Percentiles rank a stretch among this genome's conserved stretches.
These are phyloP conservation scores for Chelonoidis abingdonii DNA, from an alignment of 2,113 vertebrate genomes.

Conservation along the genomic window DNA sequence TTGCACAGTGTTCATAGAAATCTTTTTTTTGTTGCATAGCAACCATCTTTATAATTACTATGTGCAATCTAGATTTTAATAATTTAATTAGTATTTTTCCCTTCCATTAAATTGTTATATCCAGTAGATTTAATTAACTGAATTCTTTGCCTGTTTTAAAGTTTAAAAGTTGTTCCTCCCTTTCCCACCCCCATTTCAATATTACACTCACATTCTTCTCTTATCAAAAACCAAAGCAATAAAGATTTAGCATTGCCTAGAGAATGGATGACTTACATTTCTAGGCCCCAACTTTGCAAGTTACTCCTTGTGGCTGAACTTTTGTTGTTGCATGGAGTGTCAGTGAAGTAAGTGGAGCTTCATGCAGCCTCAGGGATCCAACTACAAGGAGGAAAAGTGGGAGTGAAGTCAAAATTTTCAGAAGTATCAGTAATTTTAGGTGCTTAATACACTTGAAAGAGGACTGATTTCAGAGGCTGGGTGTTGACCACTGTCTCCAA, in stretches of 20 bases:
- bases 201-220: slow-evolving; percentile 23
- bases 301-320: neutral
- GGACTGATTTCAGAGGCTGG: accelerated
- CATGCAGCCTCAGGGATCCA: neutral
- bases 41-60: slow-evolving; percentile 78
- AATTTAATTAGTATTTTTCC: slow-evolving; percentile 81
- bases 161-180: slow-evolving; percentile 15
- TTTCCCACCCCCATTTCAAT: neutral
- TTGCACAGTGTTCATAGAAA: slow-evolving; percentile 60
- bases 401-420: neutral
- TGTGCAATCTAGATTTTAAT: slow-evolving; percentile 75
- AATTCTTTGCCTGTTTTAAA: slow-evolving; percentile 53
- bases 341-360: neutral
- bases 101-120: slow-evolving; percentile 76
- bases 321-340: accelerated
- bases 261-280: neutral
- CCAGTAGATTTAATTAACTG: slow-evolving; percentile 66
- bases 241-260: neutral
- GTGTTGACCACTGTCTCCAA: neutral
- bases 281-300: neutral
- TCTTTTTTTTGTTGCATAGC: slow-evolving; percentile 68
- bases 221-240: neutral
- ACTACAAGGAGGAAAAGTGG: neutral
- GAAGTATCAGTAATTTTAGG: accelerated
- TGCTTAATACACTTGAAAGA: neutral